phyloP scores from a whole-genome alignment of 2,113 vertebrate genomes.

The Hypanus sabinus region DNA sequence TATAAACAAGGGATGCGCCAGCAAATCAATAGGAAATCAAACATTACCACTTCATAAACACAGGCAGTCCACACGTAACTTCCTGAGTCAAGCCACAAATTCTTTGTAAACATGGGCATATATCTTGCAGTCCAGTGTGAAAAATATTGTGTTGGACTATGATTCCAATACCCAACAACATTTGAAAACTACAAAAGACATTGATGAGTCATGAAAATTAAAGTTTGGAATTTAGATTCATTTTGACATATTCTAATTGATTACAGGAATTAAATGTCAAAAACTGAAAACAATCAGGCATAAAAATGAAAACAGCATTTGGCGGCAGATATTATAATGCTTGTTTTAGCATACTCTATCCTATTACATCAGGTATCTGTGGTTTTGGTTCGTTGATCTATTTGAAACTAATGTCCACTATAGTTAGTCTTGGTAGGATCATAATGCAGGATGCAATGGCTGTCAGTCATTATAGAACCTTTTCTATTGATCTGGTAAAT shows the following conservation, averaged over 20 bases:
- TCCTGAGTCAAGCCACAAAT: neutral
- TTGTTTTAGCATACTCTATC: neutral
- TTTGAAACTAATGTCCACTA: no score
- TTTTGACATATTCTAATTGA: neutral
- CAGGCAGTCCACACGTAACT: neutral
- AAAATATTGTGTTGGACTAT: neutral
- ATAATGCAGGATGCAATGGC: neutral
- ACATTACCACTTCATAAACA: neutral
- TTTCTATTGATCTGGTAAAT: neutral
- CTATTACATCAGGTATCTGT: neutral
- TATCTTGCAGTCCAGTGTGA: neutral
- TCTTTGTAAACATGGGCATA: neutral
- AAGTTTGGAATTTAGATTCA: neutral
- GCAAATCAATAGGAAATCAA: conserved; percentile 1
- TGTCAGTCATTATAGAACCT: neutral
- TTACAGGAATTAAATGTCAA: neutral
- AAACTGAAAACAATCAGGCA: neutral
- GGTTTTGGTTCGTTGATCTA: neutral
- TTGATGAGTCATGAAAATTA: neutral
- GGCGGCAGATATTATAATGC: neutral
- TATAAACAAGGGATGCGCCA: conserved; percentile 16
- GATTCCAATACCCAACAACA: neutral
- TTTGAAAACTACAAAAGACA: neutral
- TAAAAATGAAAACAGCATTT: neutral
- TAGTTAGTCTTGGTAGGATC: neutral